These are phyloP conservation scores for Yponomeuta plumbellus DNA, from an alignment of 2,888 invertebrate species.

Conservation along the genomic window DNA sequence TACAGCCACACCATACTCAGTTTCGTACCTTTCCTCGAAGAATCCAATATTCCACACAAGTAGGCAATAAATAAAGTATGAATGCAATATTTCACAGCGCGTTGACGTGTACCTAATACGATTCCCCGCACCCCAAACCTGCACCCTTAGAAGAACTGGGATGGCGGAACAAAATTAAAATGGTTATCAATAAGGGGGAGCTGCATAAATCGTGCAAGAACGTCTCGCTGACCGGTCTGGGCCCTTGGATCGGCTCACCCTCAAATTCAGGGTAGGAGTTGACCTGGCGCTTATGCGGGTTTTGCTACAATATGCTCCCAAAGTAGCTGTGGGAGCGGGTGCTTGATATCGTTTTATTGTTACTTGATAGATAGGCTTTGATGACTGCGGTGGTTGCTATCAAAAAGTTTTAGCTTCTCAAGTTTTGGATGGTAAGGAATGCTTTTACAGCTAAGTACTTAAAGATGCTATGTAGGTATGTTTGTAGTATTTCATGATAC, in stretches of 20 bases:
- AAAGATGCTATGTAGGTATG: no score
- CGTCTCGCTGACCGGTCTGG: slow-evolving; percentile 46
- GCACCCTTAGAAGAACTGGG: neutral
- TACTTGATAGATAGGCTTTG: no score
- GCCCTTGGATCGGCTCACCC: slow-evolving; percentile 40
- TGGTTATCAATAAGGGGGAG: slow-evolving; percentile 57
- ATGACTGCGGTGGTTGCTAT: no score
- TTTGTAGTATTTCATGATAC: no score
- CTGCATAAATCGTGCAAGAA: slow-evolving; percentile 56
- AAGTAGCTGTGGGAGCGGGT: neutral
- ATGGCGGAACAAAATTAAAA: slow-evolving; percentile 54
- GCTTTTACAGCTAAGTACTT: no score
- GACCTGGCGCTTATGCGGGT: slow-evolving; percentile 1
- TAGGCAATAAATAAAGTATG: slow-evolving; percentile 14
- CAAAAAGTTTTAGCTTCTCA: no score
- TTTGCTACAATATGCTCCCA: slow-evolving; percentile 6
- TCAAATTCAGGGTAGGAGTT: neutral
- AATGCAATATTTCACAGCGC: slow-evolving; percentile 15
- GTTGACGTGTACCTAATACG: slow-evolving; percentile 11
- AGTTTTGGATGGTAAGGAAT: no score
- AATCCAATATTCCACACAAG: slow-evolving; percentile 1
- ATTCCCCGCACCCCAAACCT: slow-evolving; percentile 3
- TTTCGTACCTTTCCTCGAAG: neutral
- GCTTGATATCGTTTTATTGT: no score
- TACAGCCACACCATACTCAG: no score